Base-by-base conservation (phyloP, 2,888 invertebrate species). In the Catocala sponsa region DNA sequence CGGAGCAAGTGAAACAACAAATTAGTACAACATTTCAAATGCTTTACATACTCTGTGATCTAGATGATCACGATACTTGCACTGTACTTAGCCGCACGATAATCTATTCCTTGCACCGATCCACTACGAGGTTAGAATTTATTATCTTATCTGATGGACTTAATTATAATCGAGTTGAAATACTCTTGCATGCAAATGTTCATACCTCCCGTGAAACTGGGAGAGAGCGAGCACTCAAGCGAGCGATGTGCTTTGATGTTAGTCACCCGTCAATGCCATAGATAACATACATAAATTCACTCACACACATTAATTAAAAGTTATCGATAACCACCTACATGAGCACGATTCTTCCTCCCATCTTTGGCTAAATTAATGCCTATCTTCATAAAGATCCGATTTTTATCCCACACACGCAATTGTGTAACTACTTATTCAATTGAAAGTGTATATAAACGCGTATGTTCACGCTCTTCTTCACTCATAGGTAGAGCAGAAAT, bases 131-230 rank as follows among this genome's bases (percentile, higher is more conserved):
- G 78, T 78, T 79, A 77, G 80, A 80, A 85, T 83, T 69, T 75
- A 77, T 74, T 76, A 80, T 55, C 70, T 88, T 87, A 91, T 89
- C 89, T 87, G 88, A 88, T 90, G 80, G 82, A 81, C 76, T 85
- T 88, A 86, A 87, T 88, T 84, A 85, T 85, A 88, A 88, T 85
- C 81, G 80, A 81, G 80, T 83, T 78, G 68, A 74, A 81, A 84
- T 87, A 82, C 81, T 80, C 76, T 74, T 72, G 79, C 91, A 94
- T 93, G 92, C 92, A 93, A 93, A 92, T 93, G 83, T 76, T 80
- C 89, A 91, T 92, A 86, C 82, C 88, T 84, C 78, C 74, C 83
- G 91, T 85, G 94, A 93, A 91, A 93, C 86, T 84, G 68, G 79
- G 88, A 86, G 94, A 93, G 89, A 94, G 91, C 82, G 87, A 80